A percentile compares a stretch with the other conserved stretches of the same genome.
These are phyloP conservation scores for Amblyornis subalaris DNA, from an alignment of 2,113 vertebrate genomes.

Conservation along the genomic window DNA sequence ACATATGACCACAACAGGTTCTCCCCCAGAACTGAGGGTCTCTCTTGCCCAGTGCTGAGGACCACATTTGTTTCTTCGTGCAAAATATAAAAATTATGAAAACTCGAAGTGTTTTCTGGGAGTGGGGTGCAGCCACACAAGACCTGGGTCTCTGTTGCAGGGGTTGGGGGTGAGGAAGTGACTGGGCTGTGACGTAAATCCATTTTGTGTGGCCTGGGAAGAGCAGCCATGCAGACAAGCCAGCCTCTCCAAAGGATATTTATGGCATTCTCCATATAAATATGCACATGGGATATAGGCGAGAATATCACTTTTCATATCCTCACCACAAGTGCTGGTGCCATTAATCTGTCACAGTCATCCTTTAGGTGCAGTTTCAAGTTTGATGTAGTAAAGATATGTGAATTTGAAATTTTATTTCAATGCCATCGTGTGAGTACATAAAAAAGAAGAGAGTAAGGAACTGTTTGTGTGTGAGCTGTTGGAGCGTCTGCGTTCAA, in stretches of 20 bases:
- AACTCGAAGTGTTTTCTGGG: neutral
- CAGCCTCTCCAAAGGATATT: neutral
- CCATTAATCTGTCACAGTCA: neutral
- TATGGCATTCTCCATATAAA: neutral
- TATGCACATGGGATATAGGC: neutral
- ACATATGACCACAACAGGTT: neutral
- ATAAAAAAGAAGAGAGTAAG: neutral
- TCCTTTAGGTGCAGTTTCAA: neutral
- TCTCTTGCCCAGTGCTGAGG: neutral
- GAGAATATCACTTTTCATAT: neutral
- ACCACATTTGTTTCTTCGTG: accelerated
- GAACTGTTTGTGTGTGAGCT: neutral
- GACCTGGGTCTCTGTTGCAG: neutral
- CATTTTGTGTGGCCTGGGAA: neutral
- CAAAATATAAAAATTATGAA: neutral
- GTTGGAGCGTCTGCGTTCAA: accelerated
- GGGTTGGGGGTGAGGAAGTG: accelerated
- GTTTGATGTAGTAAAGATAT: neutral
- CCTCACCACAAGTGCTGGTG: neutral
- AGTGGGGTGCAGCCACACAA: neutral
- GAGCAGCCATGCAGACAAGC: neutral
- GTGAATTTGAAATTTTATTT: neutral
- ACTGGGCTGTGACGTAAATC: accelerated
- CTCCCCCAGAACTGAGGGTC: neutral
- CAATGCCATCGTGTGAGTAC: neutral